Base-by-base conservation (phyloP, 2,797 vertebrate species). In the Microctenopoma stevenorrisi region DNA sequence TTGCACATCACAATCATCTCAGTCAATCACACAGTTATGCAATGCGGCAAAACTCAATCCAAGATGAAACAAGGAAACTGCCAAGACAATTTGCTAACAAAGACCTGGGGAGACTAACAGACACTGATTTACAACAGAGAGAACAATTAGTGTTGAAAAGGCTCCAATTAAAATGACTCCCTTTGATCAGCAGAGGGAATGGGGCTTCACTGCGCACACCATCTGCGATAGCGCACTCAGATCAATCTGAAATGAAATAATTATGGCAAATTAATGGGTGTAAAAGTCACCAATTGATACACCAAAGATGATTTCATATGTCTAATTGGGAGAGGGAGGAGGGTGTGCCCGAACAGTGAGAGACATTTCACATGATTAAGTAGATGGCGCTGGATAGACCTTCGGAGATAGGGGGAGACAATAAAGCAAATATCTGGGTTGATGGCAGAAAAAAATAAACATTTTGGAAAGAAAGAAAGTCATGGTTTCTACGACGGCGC, bases 231-330 rank as follows among this genome's bases (percentile, higher is more conserved):
- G 76, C 69, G 52, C 81, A 83, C 78, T 80, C 85, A 81, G 87
- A 91, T 93, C 89, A 91, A 89, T 90, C 83, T 86, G 70, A 89
- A 91, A 92, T 88, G 72, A 90, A 93, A 92, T 91, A 90, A 93
- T 91, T 90, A 91, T 83, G 81, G 83, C 82, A 90, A 91, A 91
- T 91, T 81, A 91, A 91, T 87, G 87, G 86, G 87, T 90, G 88
- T 90, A 89, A 90, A 89, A 90, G 88, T 90, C 88, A 89, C 75
- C 81, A 66, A 88, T 88, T 90, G 88, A 91, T 91, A 89, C 70
- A 73, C 52, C 0, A 40, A 82, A 78, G 83, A 84, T 67, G 77
- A 85, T 87, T 89, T 87, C 77, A 81, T 88, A 78, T 64, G 74
- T 90, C 76, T 91, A 89, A 91, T 91, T 92, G 85, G 81, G 43